Base-by-base conservation (phyloP, 2,888 invertebrate species). In the Drosophila atripex region DNA sequence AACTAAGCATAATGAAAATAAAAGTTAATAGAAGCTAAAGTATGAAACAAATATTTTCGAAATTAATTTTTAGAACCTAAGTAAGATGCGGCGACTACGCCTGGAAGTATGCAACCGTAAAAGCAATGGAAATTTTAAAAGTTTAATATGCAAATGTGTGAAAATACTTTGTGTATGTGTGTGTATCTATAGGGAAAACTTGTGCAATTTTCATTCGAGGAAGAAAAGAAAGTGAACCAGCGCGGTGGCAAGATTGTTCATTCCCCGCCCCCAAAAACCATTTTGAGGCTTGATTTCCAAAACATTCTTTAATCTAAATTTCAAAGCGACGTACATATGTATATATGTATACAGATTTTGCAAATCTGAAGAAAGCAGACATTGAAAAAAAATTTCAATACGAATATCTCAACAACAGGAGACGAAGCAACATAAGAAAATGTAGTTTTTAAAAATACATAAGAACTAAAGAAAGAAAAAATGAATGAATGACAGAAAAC, bases 51-150 rank as follows among this genome's bases (percentile, higher is more conserved):
- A 80, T 88, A 83, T 84, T 77, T 86, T 86, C 79, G 71, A 80
- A 80, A 79, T 77, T 86, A 82, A 78, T 79, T 78, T 80, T 86
- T 78, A 87, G 72, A 51, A 47, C 41, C 53, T 78, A 82, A 87
- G 75, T 52, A 63, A 51, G 14, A 52, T 60, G 45, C 41, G 63
- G 59, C 56, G 54, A 9, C 7, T 50, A 68, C 21, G 71, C 72
- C 78, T 28, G 21, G 35, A 76, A 72, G 70, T 74, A 70, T 68
- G 70, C 64, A 68, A 58, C 45, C 66, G 65, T 38, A 47, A 53
- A 61, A 73, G 69, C 72, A 77, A 83, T 76, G 71, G 23, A 56
- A 71, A 50, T 35, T 49, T n/a, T 35, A 6, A 35, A 41, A n/a
- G 9, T 18, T 41, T 41, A 57, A 43, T 28, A 23, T 68, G 41